These are phyloP conservation scores for Erpornis zantholeuca DNA, from an alignment of 2,113 vertebrate genomes.

Conservation along the genomic window DNA sequence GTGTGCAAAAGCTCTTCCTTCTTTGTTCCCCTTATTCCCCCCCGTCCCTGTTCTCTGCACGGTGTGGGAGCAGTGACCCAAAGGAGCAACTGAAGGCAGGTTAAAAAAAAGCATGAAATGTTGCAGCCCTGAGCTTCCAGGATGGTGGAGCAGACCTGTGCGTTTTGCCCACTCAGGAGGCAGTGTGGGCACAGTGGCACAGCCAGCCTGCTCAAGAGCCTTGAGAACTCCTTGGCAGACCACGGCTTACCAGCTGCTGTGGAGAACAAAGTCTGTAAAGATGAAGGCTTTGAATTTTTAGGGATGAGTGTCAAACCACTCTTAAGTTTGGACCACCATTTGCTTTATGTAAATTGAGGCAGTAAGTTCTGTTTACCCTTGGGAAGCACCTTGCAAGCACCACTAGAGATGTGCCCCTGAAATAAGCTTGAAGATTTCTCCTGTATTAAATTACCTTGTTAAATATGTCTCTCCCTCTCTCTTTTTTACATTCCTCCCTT, in stretches of 20 bases:
- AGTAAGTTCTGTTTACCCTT: not conserved
- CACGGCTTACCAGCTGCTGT: not conserved
- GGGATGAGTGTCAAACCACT: not conserved
- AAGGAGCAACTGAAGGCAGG: not conserved
- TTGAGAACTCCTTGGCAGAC: not conserved
- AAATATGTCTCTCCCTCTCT: not conserved
- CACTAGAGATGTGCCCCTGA: not conserved
- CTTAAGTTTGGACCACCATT: not conserved
- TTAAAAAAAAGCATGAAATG: not conserved
- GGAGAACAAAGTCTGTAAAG: not conserved
- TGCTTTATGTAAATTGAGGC: not conserved
- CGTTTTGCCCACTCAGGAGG: not conserved
- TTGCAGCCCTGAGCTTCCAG: not conserved
- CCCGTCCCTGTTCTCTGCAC: rapidly evolving
- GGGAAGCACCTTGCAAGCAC: not conserved
- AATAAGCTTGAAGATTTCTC: not conserved
- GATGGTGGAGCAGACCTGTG: rapidly evolving
- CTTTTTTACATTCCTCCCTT: not conserved
- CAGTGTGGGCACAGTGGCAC: not conserved
- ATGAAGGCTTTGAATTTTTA: not conserved
- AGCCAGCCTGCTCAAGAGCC: not conserved
- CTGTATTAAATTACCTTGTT: not conserved
- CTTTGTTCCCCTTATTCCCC: not conserved
- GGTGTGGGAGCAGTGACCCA: not conserved
- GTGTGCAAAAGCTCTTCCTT: not conserved